Percentiles rank a stretch among this genome's conserved stretches.
Conservation (phyloP, 1,140 invertebrate species). For the Drosophila simulans region DNA sequence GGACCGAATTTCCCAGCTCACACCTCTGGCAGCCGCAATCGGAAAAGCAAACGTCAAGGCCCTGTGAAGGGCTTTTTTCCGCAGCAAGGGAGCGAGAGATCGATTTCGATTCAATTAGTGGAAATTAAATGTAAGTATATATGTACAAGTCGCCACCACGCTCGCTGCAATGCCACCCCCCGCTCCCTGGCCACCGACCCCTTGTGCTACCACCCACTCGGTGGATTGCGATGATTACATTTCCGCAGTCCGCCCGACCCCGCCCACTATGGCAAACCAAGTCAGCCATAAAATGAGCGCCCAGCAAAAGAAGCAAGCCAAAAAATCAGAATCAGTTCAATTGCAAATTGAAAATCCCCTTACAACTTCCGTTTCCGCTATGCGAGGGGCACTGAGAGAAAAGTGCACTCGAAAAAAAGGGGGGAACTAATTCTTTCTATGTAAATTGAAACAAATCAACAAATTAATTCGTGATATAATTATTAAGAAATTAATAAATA, state of each 20-base stretch:
- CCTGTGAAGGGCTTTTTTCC: conserved; percentile 39
- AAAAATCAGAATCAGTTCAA: conserved; percentile 79
- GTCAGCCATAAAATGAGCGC: conserved; percentile 81
- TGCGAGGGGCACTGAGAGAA: conserved; percentile 36
- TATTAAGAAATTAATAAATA: no score
- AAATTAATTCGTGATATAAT: no score
- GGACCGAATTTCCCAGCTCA: conserved; percentile 8
- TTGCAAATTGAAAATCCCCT: conserved; percentile 83
- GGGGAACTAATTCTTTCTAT: no score
- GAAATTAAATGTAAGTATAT: conserved; percentile 83
- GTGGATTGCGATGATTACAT: conserved; percentile 78
- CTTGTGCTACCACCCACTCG: conserved; percentile 3
- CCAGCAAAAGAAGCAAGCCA: conserved; percentile 69
- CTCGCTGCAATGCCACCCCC: background rate
- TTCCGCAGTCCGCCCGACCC: conserved; percentile 52
- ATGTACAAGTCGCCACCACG: conserved; percentile 34
- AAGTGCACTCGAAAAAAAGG: background rate
- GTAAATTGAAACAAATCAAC: no score
- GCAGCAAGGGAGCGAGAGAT: conserved; percentile 65
- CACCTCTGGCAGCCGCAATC: conserved; percentile 32
- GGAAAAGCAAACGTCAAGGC: conserved; percentile 55
- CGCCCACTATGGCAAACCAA: conserved; percentile 58
- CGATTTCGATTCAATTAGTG: conserved; percentile 83
- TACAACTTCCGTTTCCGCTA: conserved; percentile 81
- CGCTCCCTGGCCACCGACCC: background rate